These are phyloP conservation scores for Hippocampus barbouri DNA, from an alignment of 2,113 vertebrate genomes.

Conservation along the genomic window DNA sequence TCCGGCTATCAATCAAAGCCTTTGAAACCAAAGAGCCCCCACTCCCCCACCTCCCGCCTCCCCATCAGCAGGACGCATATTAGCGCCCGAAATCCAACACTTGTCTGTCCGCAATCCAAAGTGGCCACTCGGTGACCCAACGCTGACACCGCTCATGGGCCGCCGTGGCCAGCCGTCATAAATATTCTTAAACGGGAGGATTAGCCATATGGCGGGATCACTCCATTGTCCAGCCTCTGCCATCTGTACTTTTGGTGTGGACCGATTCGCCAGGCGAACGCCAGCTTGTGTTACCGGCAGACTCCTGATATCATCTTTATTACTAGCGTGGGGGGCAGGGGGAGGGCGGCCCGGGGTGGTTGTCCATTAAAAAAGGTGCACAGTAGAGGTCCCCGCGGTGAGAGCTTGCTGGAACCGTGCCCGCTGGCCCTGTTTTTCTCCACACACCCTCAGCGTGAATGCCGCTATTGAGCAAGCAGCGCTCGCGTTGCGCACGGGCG, in stretches of 20 bases:
- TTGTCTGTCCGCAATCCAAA: conserved; percentile 21
- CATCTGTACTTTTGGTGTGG: conserved; percentile 43
- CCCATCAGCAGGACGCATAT: conserved; percentile 4
- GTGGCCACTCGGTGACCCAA: conserved; percentile 47
- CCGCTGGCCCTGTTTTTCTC: conserved; percentile 55
- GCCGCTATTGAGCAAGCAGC: conserved; percentile 54
- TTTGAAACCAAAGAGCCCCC: conserved; percentile 13
- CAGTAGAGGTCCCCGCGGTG: conserved; percentile 51
- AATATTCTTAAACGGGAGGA: conserved; percentile 60
- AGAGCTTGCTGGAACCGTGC: conserved; percentile 63
- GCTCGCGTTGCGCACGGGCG: conserved; percentile 16
- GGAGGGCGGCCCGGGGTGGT: conserved; percentile 26
- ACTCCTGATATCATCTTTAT: conserved; percentile 67
- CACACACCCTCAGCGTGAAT: conserved; percentile 42
- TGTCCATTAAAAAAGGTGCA: conserved; percentile 58
- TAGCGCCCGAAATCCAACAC: conserved; percentile 13
- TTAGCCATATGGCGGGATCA: conserved; percentile 66
- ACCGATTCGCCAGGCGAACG: conserved; percentile 27
- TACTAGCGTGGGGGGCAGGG: conserved; percentile 41
- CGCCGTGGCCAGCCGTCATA: conserved; percentile 41
- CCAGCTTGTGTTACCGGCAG: conserved; percentile 59
- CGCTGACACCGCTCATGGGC: conserved; percentile 41
- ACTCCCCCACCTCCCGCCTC: no score
- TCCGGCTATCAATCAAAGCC: conserved; percentile 11
- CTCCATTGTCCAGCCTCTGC: conserved; percentile 52